phyloP scores from a whole-genome alignment of 2,113 vertebrate species.

The Triplophysa dalaica region DNA sequence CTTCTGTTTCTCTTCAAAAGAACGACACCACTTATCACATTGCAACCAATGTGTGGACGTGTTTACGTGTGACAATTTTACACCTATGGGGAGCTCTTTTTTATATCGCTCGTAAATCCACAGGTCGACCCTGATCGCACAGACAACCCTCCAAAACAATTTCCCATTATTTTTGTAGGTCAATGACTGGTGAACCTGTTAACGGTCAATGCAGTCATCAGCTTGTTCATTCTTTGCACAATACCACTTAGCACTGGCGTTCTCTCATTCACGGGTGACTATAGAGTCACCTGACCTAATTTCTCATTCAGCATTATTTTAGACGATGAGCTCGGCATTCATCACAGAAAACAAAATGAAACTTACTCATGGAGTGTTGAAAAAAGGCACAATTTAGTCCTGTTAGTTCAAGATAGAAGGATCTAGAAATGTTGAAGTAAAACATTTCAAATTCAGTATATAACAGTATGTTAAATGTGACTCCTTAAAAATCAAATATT shows the following conservation, averaged over 20 bases:
- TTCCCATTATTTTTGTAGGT: slow-evolving; percentile 12
- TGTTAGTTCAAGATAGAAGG: too few relatives aligned
- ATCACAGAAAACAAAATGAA: too few relatives aligned
- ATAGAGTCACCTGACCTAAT: slow-evolving; percentile 5
- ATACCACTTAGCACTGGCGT: not conserved
- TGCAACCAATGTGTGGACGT: not conserved
- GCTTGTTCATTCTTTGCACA: slow-evolving; percentile 13
- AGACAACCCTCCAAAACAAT: slow-evolving; percentile 9
- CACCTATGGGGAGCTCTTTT: not conserved
- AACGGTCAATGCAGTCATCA: slow-evolving; percentile 11
- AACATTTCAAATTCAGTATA: too few relatives aligned
- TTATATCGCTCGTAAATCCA: not conserved
- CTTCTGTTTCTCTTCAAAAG: not conserved
- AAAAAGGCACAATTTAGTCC: too few relatives aligned
- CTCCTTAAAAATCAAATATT: too few relatives aligned
- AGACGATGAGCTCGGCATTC: slow-evolving; percentile 11
- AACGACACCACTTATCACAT: not conserved
- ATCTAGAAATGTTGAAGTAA: too few relatives aligned
- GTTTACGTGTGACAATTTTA: not conserved
- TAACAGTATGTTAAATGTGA: too few relatives aligned
- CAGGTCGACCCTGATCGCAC: not conserved
- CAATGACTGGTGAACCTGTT: slow-evolving; percentile 22
- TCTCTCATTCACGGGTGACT: slow-evolving; percentile 13
- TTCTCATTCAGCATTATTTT: slow-evolving; percentile 14
- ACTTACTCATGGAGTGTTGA: too few relatives aligned